These are phyloP conservation scores for Ellobius talpinus DNA, from an alignment of 2,113 vertebrate genomes.

Conservation along the genomic window DNA sequence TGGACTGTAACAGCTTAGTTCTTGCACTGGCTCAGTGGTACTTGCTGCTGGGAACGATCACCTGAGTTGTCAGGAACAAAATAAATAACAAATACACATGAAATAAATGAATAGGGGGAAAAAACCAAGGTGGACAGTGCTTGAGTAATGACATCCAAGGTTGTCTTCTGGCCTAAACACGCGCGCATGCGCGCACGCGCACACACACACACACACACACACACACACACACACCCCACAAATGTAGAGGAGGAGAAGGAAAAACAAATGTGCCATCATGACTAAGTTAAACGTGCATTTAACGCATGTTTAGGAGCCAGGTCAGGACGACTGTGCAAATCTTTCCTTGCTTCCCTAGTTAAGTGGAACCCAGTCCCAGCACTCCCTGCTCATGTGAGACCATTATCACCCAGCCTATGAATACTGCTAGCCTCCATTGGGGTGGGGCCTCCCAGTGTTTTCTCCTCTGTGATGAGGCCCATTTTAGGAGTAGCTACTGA, in stretches of 20 bases:
- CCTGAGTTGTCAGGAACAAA: background rate
- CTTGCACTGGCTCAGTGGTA: background rate
- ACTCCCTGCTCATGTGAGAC: background rate
- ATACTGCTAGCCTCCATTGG: rapidly evolving
- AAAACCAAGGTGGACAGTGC: background rate
- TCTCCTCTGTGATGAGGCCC: background rate
- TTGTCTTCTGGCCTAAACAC: background rate
- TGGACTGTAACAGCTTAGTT: background rate
- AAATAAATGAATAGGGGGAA: no score
- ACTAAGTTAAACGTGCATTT: background rate
- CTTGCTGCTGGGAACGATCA: no score
- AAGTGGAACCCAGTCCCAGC: background rate
- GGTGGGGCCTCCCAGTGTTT: rapidly evolving
- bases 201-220: background rate
- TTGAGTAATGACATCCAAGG: background rate
- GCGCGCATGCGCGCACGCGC: background rate
- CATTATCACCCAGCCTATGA: background rate
- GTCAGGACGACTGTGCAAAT: background rate
- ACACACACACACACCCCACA: background rate
- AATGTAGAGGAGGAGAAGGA: background rate
- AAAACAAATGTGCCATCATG: background rate
- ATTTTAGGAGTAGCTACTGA: rapidly evolving
- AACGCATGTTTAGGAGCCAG: background rate
- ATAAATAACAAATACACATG: background rate
- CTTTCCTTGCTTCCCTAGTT: background rate